phyloP scores from a whole-genome alignment of 2,888 invertebrate genomes.

The Dugesia japonica region DNA sequence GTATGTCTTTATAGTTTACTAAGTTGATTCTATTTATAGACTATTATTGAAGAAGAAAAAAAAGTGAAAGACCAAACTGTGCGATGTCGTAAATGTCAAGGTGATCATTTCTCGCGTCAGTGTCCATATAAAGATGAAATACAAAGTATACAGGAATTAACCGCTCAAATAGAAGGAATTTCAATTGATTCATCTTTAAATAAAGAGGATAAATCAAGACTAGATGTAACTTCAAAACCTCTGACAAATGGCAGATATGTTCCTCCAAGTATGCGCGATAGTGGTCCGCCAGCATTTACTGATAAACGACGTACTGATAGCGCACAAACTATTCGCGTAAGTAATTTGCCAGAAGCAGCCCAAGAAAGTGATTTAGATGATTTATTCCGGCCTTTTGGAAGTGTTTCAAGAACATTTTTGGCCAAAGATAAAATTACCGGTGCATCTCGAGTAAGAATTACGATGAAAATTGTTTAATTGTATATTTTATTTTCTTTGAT shows the following conservation, averaged over 20 bases:
- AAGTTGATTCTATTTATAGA: neutral
- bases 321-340: conserved; percentile 74
- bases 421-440: conserved; percentile 65
- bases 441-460: conserved; percentile 43
- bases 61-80: conserved; percentile 40
- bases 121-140: conserved; percentile 89
- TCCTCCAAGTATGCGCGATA: conserved; percentile 63
- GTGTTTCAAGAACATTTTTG: conserved; percentile 75
- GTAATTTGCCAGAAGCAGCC: conserved; percentile 86
- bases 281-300: neutral
- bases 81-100: conserved; percentile 47
- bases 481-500: no score
- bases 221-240: neutral
- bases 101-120: conserved; percentile 92
- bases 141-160: conserved; percentile 41
- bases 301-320: conserved; percentile 42
- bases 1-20: neutral
- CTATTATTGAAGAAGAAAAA: neutral
- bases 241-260: conserved; percentile 52
- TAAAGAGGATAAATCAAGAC: neutral
- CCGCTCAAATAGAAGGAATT: neutral
- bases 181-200: neutral
- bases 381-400: conserved; percentile 78
- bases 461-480: no score
- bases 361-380: conserved; percentile 80